Conservation (phyloP, 1,140 invertebrate genomes). For the Akabosia matsudoensis region DNA sequence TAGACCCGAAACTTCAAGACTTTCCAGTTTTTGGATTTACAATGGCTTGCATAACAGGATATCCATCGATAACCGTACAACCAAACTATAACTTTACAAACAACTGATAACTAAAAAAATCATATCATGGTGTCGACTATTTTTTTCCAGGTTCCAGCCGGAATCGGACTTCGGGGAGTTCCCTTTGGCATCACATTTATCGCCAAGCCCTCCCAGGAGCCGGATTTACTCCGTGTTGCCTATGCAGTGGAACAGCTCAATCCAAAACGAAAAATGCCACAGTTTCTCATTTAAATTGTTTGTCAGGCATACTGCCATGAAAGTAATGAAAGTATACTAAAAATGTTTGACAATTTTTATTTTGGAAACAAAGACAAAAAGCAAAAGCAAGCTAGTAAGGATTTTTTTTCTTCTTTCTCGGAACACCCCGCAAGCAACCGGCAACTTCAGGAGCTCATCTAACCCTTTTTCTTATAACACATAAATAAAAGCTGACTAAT, state of each 20-base stretch:
- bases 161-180: background rate
- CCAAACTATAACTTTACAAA: background rate
- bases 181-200: conserved; percentile 7
- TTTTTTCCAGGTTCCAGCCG: background rate
- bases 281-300: background rate
- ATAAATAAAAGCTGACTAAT: too few species aligned
- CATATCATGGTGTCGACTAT: too few species aligned
- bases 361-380: too few species aligned
- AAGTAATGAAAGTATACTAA: too few species aligned
- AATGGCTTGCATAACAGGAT: background rate
- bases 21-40: background rate
- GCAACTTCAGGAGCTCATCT: too few species aligned
- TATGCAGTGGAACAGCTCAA: background rate
- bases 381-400: too few species aligned
- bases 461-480: too few species aligned
- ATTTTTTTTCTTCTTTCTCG: too few species aligned
- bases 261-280: background rate
- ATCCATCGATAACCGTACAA: background rate
- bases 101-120: background rate
- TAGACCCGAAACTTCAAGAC: background rate
- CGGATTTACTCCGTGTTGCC: background rate
- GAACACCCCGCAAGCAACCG: too few species aligned
- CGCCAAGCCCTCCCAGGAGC: background rate
- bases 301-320: too few species aligned
- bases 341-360: too few species aligned